A percentile compares a stretch with the other conserved stretches of the same genome.
Evolutionary conservation across 2,797 vertebrate genomes (phyloP).

Genomic region (Pempheris klunzingeri): DNA sequence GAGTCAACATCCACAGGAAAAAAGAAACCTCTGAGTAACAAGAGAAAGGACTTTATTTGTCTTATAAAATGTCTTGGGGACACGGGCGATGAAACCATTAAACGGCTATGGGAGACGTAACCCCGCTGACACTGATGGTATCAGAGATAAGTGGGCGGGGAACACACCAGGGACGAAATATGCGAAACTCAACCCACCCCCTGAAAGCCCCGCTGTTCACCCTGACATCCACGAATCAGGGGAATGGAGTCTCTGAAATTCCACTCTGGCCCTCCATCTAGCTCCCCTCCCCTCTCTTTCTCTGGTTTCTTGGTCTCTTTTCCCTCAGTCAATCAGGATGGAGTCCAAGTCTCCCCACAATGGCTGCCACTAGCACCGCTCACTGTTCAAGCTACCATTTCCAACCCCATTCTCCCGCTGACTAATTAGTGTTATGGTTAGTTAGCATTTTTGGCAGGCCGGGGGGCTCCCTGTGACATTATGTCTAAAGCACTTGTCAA

Average conservation of each 20-base stretch:
- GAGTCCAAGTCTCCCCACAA: slow-evolving; percentile 75
- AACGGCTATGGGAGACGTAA: slow-evolving; percentile 69
- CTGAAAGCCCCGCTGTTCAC: slow-evolving; percentile 61
- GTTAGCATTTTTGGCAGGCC: slow-evolving; percentile 81
- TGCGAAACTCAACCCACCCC: slow-evolving; percentile 67
- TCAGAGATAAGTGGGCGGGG: slow-evolving; percentile 60
- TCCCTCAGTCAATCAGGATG: slow-evolving; percentile 78
- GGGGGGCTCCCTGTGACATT: slow-evolving; percentile 81
- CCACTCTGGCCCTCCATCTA: slow-evolving; percentile 47
- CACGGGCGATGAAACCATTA: slow-evolving; percentile 76
- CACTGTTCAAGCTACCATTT: slow-evolving; percentile 72
- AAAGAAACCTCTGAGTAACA: slow-evolving; percentile 61
- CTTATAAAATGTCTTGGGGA: slow-evolving; percentile 74
- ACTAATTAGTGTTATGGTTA: slow-evolving; percentile 86
- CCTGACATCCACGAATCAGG: slow-evolving; percentile 34
- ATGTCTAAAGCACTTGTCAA: slow-evolving; percentile 85
- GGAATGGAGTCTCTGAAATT: slow-evolving; percentile 65
- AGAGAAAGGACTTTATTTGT: slow-evolving; percentile 78
- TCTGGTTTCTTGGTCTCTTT: slow-evolving; percentile 40
- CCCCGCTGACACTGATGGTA: slow-evolving; percentile 72
- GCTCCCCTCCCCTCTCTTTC: slow-evolving; percentile 26
- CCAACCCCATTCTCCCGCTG: slow-evolving; percentile 72
- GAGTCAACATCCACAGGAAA: slow-evolving; percentile 52
- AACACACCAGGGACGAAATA: slow-evolving; percentile 52
- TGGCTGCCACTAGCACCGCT: slow-evolving; percentile 59